Base-by-base conservation (phyloP, 2,888 invertebrate species). In the Ethmia dodecea region DNA sequence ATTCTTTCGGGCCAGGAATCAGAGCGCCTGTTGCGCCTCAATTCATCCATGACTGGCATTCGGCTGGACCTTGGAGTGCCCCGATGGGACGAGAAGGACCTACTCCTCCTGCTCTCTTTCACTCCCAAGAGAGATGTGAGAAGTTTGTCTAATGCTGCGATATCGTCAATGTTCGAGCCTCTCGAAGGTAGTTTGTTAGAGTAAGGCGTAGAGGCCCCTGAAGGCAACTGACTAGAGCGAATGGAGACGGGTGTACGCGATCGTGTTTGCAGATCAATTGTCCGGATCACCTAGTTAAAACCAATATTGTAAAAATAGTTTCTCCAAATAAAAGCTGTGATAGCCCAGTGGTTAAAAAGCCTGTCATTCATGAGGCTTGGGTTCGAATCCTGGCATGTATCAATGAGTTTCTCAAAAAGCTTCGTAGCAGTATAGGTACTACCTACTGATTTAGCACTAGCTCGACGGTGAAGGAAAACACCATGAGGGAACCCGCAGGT, bases 71-170 rank as follows among this genome's bases (percentile, higher is more conserved):
- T 64, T 0, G 81, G 83, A 1, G 83, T 78, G 3, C 64, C 71
- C 18, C 67, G 56, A 27, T 75, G 74, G 0, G 84, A 83, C n/a
- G 64, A 51, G 31, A 73, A 74, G 0, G 83, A 76, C 10, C 57
- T 47, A 3, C 47, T 43, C 37, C 68, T 56, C 31, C 65, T 66
- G 14, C 43, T 63, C 12, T 86, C 74, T 37, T 79, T 86, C 6
- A 88, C 71, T 18, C 88, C 89, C 11, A 92, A 61, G 10, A 92
- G 67, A 16, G 89, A 88, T 13, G 88, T 89, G 8, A 92, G 81
- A 12, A 92, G 74, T 56, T 89, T 89, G 54, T 92, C 92, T 30
- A 92, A 65, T 1, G 88, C 87, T 15, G 88, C 90, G 20, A 92
- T 86, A 49, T 92, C 91, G 39, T 89, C 88, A 5, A 78, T 55